Base-by-base conservation (phyloP, 2,113 vertebrate genomes). In the Hippolais icterina region DNA sequence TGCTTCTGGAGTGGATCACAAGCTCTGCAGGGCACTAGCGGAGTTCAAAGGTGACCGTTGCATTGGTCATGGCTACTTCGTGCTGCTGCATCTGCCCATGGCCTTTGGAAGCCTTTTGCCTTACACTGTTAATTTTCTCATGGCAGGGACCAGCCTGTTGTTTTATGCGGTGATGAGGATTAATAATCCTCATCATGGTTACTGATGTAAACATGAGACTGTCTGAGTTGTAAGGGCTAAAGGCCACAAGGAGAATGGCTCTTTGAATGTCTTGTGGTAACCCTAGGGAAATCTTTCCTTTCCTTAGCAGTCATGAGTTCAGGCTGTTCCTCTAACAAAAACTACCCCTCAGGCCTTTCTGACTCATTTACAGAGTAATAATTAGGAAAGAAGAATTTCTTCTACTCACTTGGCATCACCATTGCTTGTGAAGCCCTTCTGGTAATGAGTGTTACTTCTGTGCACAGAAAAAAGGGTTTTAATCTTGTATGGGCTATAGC, bases 301-400 rank as follows among this genome's bases (percentile, higher is more conserved):
- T 68, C 63, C 78, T 93, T 63, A 52, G 17, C 47, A 83, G 64
- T n/a, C 35, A 65, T 53, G 65, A 79, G 42, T 79, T 92, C 54
- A 74, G 42, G 52, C 39, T 79, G 53, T 69, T 96, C 25, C 17
- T 69, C 66, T 88, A 85, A 94, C 35, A 89, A 83, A 76, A 83
- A 79, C 60, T 68, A 87, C 29, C 74, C 84, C 68, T 87, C 47
- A 77, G 90, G 82, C 75, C 41, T 83, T 72, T 47, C 54, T 95
- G 89, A 91, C 63, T 94, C 74, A 76, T 94, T 85, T 85, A 16
- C 61, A 91, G 66, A 54, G 71, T 33, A 95, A 74, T 81, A 94
- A 90, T 88, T 84, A 80, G 56, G 71, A 86, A 66, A 80, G 79
- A 92, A 85, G 53, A 10, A 24, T 79, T 93, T 94, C 50, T 75